Conservation (phyloP, 2,797 vertebrate species). For the Triplophysa bombifrons region DNA sequence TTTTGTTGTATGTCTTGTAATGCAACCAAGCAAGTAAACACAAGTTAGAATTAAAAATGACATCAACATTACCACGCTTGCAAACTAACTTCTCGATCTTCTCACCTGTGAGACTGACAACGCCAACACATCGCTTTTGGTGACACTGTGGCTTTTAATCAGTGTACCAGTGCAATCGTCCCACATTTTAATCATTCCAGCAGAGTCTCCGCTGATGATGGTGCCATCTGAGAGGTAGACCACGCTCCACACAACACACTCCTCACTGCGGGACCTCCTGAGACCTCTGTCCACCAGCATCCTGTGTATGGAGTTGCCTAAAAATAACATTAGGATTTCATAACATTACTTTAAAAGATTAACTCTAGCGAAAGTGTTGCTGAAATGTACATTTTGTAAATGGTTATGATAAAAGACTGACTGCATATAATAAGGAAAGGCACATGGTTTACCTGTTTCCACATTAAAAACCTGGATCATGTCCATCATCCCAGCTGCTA, state of each 20-base stretch:
- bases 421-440: background rate
- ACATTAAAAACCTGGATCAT: constrained; percentile 80
- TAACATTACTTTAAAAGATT: background rate
- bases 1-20: background rate
- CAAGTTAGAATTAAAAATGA: background rate
- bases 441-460: constrained; percentile 77
- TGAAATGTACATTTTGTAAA: background rate
- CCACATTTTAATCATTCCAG: constrained; percentile 92
- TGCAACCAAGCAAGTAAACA: background rate
- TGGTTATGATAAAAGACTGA: background rate
- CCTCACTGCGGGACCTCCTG: constrained; percentile 62
- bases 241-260: constrained; percentile 89
- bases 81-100: background rate
- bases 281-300: constrained; percentile 81
- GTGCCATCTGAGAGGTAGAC: constrained; percentile 81
- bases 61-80: no score
- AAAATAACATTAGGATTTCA: constrained; percentile 24
- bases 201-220: constrained; percentile 86
- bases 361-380: background rate
- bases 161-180: constrained; percentile 84
- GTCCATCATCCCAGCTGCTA: constrained; percentile 87
- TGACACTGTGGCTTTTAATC: constrained; percentile 77
- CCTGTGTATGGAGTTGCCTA: constrained; percentile 80
- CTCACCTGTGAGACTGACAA: constrained; percentile 83
- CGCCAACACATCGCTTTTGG: constrained; percentile 81